Conservation (phyloP, 23 tunicate species). For the Oikopleura dioica region DNA sequence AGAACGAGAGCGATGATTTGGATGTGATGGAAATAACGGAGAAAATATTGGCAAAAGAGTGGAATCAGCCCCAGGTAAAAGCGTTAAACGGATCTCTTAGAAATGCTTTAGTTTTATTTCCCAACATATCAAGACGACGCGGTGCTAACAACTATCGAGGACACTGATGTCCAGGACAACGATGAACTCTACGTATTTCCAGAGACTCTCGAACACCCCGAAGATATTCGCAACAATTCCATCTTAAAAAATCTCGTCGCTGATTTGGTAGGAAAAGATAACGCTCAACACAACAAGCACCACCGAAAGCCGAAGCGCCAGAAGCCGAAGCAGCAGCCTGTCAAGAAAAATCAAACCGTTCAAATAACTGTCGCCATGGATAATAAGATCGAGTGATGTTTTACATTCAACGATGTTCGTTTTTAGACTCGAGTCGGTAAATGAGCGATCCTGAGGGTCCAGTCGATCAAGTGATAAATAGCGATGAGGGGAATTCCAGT, state of each 20-base stretch:
- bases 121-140: conserved; percentile 74
- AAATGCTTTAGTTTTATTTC: conserved; percentile 38
- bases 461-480: too few species aligned
- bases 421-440: too few species aligned
- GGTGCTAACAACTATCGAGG: conserved; percentile 44
- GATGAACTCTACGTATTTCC: not conserved
- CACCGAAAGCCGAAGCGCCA: too few species aligned
- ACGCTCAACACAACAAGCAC: not conserved
- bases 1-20: not conserved
- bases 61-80: conserved; percentile 69
- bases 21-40: not conserved
- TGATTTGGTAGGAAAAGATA: not conserved
- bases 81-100: not conserved
- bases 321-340: too few species aligned
- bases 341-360: too few species aligned
- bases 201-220: not conserved
- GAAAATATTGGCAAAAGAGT: conserved; percentile 7
- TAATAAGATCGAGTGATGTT: too few species aligned
- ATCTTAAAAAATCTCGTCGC: not conserved
- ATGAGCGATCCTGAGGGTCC: too few species aligned
- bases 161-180: conserved; percentile 16
- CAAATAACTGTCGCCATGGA: too few species aligned
- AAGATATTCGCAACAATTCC: not conserved
- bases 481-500: too few species aligned
- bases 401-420: too few species aligned